These are phyloP conservation scores for Halcyon leucocephala DNA, from an alignment of 2,797 vertebrate species.

Conservation along the genomic window DNA sequence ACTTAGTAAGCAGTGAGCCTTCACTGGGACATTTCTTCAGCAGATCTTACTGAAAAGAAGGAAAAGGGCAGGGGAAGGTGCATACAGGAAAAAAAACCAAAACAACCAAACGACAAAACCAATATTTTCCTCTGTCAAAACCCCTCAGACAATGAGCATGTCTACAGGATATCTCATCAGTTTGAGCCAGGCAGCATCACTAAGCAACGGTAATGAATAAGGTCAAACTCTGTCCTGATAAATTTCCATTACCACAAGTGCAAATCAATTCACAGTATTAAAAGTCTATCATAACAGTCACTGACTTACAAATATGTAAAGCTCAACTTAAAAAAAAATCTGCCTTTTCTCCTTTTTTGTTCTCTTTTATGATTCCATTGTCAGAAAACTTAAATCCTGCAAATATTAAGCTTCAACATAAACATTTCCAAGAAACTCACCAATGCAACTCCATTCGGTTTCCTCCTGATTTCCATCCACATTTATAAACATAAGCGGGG, in stretches of 20 bases:
- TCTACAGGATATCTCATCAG: not conserved
- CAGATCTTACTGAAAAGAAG: not conserved
- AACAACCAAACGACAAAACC: too few species aligned
- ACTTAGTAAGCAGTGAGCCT: not conserved
- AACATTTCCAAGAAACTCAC: slow-evolving; percentile 75
- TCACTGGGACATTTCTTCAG: not conserved
- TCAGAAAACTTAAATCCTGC: not conserved
- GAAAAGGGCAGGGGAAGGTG: not conserved
- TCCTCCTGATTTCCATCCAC: slow-evolving; percentile 83
- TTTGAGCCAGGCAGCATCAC: fast-evolving
- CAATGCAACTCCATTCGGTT: slow-evolving; percentile 82
- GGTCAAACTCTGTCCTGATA: not conserved
- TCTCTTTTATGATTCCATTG: not conserved
- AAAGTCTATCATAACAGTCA: not conserved
- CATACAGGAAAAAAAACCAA: not conserved
- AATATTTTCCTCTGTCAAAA: not conserved
- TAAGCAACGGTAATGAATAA: not conserved
- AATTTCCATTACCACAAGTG: not conserved
- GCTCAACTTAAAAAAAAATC: fast-evolving
- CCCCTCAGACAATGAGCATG: not conserved
- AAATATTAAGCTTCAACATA: not conserved
- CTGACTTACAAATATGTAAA: not conserved
- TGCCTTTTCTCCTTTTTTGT: not conserved
- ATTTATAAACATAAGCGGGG: slow-evolving; percentile 94
- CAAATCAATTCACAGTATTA: not conserved